Conservation (phyloP, 2,888 invertebrate genomes). For the Neuroscelio doddi region DNA sequence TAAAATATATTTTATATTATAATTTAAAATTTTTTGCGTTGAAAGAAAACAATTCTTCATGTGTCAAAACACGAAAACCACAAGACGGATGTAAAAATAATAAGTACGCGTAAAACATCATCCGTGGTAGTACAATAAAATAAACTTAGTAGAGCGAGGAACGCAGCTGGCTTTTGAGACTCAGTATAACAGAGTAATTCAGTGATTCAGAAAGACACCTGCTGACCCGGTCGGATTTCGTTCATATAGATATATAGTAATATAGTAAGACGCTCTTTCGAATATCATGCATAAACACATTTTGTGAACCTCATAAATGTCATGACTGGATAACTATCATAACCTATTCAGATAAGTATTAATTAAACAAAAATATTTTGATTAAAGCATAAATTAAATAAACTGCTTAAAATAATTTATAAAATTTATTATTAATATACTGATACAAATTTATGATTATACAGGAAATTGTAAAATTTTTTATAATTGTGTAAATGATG, state of each 20-base stretch:
- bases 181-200: conserved; percentile 21
- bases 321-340: conserved; percentile 11
- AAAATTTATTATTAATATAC: too few relatives aligned
- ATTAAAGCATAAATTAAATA: too few relatives aligned
- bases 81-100: conserved; percentile 6
- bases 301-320: conserved; percentile 2
- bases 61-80: not conserved
- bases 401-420: too few relatives aligned
- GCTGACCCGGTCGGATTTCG: conserved; percentile 25
- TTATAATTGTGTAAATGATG: too few relatives aligned
- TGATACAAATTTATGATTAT: too few relatives aligned
- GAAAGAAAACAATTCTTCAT: not conserved
- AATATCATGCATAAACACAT: not conserved
- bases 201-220: conserved; percentile 38
- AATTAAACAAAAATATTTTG: too few relatives aligned
- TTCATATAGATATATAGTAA: conserved; percentile 14
- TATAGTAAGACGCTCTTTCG: conserved; percentile 1
- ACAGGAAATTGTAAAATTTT: too few relatives aligned
- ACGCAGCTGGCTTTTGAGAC: conserved; percentile 36
- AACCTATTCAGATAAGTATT: conserved; percentile 12
- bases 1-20: too few relatives aligned
- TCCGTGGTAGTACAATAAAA: conserved; percentile 3
- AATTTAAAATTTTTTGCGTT: too few relatives aligned
- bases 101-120: conserved; percentile 8
- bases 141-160: conserved; percentile 15